Evolutionary conservation across 2,113 vertebrate genomes (phyloP).

Genomic region (Clarias batrachus): DNA sequence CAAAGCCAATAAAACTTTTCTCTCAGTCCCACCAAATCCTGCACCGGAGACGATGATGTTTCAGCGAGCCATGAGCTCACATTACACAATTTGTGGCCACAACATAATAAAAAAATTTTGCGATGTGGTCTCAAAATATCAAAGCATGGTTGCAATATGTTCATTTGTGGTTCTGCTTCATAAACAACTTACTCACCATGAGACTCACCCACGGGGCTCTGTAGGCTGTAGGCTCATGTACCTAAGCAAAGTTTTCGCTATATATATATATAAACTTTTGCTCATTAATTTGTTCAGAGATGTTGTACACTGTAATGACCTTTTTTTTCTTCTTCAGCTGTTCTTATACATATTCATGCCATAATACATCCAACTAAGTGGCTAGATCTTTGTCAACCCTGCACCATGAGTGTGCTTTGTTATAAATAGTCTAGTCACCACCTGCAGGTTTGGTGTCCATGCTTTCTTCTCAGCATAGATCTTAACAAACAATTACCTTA

Average conservation of each 20-base stretch:
- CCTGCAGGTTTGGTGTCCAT: not conserved
- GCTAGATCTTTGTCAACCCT: not conserved
- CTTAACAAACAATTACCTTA: conserved; percentile 29
- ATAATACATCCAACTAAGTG: conserved; percentile 34
- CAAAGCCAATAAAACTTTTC: not conserved
- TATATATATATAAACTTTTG: conserved; percentile 1
- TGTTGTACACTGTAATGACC: not conserved
- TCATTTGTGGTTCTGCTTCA: not conserved
- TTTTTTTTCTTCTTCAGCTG: not conserved
- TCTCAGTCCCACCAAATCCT: not conserved
- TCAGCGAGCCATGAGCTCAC: not conserved
- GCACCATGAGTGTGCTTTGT: conserved; percentile 23
- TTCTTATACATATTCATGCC: not conserved
- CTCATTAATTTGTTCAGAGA: conserved; percentile 12
- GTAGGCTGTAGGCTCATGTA: too few species aligned
- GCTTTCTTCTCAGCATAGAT: conserved; percentile 6
- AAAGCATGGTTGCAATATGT: not conserved
- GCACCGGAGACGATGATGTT: not conserved
- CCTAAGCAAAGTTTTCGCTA: not conserved
- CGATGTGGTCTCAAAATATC: not conserved
- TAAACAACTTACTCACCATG: not conserved
- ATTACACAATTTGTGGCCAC: not conserved
- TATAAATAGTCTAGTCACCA: conserved; percentile 30
- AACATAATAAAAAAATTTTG: too few species aligned
- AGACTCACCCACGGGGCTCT: not conserved